These are phyloP conservation scores for Gastrophysa polygoni DNA, from an alignment of 2,888 invertebrate species.

Conservation along the genomic window DNA sequence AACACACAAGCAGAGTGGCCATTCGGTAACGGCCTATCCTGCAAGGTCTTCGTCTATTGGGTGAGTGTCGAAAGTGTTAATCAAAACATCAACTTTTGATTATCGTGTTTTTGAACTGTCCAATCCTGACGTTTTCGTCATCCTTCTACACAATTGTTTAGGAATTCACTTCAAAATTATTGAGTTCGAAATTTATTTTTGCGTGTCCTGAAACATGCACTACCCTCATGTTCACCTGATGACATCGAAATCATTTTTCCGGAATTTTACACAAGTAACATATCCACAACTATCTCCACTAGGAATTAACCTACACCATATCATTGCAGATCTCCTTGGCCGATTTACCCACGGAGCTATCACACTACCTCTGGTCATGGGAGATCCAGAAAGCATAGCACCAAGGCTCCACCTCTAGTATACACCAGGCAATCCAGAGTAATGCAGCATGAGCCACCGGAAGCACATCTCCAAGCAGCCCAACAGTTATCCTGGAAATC, in stretches of 20 bases:
- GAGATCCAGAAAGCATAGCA: constrained; percentile 1
- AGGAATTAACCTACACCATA: too few species aligned
- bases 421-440: constrained; percentile 47
- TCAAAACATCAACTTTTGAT: too few species aligned
- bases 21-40: constrained; percentile 24
- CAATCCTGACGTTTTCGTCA: too few species aligned
- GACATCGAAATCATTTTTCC: too few species aligned
- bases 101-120: too few species aligned
- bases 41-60: constrained; percentile 25
- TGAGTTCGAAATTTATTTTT: too few species aligned
- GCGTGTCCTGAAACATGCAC: too few species aligned
- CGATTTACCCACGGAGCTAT: constrained; percentile 17
- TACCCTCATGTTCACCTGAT: too few species aligned
- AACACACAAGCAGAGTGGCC: constrained; percentile 12
- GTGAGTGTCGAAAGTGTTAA: constrained; percentile 6
- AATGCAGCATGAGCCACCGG: constrained; percentile 48
- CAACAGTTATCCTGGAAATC: constrained; percentile 33
- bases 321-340: constrained; percentile 17
- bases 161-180: too few species aligned
- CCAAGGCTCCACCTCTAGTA: constrained; percentile 34
- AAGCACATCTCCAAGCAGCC: constrained; percentile 40
- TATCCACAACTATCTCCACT: too few species aligned
- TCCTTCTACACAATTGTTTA: too few species aligned
- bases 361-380: constrained; percentile 10
- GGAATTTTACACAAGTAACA: too few species aligned